Percentiles rank a stretch among this genome's conserved stretches.
These are phyloP conservation scores for Yponomeuta sedellus DNA, from an alignment of 2,888 invertebrate species.

Conservation along the genomic window DNA sequence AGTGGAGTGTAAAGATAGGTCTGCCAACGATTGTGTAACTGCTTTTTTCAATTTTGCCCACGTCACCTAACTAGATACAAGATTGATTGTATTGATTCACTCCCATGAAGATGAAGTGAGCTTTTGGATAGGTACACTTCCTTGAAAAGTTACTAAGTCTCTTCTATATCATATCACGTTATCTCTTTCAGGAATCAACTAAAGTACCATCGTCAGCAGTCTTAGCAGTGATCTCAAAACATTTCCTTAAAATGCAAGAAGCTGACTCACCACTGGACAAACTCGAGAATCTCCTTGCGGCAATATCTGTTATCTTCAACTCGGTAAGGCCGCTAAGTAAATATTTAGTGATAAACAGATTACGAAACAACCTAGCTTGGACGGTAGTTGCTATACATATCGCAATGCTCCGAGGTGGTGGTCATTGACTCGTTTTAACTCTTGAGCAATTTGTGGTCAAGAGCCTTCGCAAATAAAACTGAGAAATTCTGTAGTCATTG, in stretches of 20 bases:
- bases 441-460: too few relatives aligned
- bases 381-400: background rate
- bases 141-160: too few relatives aligned
- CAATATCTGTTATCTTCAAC: conserved; percentile 92
- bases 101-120: too few relatives aligned
- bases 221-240: conserved; percentile 85
- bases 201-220: conserved; percentile 85
- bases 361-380: background rate
- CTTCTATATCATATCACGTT: background rate
- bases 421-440: background rate
- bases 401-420: too few relatives aligned
- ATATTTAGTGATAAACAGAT: background rate
- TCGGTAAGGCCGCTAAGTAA: conserved; percentile 66
- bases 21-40: too few relatives aligned
- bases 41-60: too few relatives aligned
- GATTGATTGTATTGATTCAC: too few relatives aligned
- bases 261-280: conserved; percentile 96
- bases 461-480: too few relatives aligned
- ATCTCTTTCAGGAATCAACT: conserved; percentile 76
- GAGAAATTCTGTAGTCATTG: too few relatives aligned
- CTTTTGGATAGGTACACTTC: too few relatives aligned
- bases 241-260: conserved; percentile 89
- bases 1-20: too few relatives aligned
- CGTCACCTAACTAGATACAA: too few relatives aligned
- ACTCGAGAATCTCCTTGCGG: conserved; percentile 91